Percentiles rank a stretch among this genome's conserved stretches.
phyloP scores from a whole-genome alignment of 2,797 vertebrate species.

The Poeciliopsis gracilis region DNA sequence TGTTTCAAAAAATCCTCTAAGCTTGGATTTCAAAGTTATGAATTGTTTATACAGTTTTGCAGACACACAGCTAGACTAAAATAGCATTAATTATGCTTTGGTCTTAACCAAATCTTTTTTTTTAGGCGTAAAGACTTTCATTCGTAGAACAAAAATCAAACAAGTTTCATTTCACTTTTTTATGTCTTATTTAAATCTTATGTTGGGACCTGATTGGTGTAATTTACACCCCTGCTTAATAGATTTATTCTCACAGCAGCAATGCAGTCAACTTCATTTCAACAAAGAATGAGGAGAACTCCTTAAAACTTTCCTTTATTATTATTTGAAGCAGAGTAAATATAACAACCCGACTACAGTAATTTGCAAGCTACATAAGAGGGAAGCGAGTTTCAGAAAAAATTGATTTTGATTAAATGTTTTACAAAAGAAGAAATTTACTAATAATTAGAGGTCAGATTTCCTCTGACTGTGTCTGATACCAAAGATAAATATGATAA shows the following conservation, averaged over 20 bases:
- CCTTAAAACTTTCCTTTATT: neutral
- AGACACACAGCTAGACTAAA: neutral
- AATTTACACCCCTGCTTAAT: neutral
- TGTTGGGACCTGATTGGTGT: neutral
- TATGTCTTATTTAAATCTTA: neutral
- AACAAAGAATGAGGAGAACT: neutral
- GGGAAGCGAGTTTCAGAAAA: conserved; percentile 12
- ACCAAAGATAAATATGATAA: neutral
- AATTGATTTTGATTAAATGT: neutral
- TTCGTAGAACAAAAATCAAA: neutral
- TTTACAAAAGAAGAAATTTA: neutral
- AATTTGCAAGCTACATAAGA: conserved; percentile 45
- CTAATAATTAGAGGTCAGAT: neutral
- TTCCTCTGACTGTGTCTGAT: neutral
- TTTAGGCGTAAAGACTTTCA: neutral
- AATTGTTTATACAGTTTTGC: neutral
- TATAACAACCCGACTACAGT: conserved; percentile 10
- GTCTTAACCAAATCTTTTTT: neutral
- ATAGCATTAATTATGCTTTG: neutral
- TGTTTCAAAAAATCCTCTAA: neutral
- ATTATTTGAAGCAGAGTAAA: neutral
- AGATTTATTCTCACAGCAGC: neutral
- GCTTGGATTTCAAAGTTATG: neutral
- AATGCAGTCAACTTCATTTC: neutral
- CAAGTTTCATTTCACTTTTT: neutral